These are phyloP conservation scores for Aphaenogaster ashmeadi DNA, from an alignment of 1,140 invertebrate species.

Conservation along the genomic window DNA sequence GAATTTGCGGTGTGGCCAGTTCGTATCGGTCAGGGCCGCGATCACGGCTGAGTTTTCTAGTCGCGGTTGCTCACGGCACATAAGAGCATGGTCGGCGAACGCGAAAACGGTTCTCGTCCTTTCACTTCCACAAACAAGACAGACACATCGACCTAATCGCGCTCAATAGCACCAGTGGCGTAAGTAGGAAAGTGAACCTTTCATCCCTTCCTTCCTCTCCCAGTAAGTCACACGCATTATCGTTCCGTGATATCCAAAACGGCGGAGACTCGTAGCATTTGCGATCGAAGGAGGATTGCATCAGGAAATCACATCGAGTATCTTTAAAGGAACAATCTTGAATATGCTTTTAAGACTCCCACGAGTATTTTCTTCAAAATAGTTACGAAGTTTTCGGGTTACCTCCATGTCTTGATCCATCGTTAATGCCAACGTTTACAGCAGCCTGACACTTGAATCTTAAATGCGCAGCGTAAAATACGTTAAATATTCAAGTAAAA, in stretches of 20 bases:
- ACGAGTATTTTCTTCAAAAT: no score
- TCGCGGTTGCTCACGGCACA: constrained; percentile 30
- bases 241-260: not conserved
- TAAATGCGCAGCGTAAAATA: not conserved
- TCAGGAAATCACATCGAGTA: not conserved
- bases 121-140: constrained; percentile 71
- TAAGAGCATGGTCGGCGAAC: constrained; percentile 32
- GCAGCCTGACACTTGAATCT: not conserved
- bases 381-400: no score
- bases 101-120: constrained; percentile 70
- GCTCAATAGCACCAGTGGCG: constrained; percentile 24
- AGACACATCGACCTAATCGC: constrained; percentile 61
- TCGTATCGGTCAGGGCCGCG: constrained; percentile 53
- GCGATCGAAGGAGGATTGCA: not conserved
- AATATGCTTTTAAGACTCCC: no score
- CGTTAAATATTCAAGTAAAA: not conserved
- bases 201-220: not conserved
- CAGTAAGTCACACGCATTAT: not conserved
- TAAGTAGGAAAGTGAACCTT: constrained; percentile 21
- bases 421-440: no score
- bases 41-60: constrained; percentile 57
- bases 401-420: no score
- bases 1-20: not conserved
- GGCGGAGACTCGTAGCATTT: not conserved
- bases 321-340: not conserved